These are phyloP conservation scores for Philhelius pedissequus DNA, from an alignment of 2,888 invertebrate genomes.

Conservation along the genomic window DNA sequence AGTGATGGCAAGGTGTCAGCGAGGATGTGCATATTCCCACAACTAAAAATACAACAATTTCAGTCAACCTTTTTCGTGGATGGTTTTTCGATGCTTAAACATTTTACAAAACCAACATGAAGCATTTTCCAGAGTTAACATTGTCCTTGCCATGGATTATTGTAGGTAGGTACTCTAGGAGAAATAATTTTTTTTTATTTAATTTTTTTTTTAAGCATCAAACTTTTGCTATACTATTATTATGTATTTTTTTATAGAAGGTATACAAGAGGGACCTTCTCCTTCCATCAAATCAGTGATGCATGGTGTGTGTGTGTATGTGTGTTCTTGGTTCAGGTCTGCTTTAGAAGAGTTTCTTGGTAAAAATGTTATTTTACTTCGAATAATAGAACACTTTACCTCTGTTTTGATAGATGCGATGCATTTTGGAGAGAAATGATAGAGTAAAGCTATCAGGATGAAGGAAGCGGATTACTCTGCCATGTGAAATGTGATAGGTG, in stretches of 20 bases:
- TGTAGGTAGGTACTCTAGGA: background rate
- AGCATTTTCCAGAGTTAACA: conserved; percentile 45
- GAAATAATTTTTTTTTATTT: no score
- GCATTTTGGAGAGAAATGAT: background rate
- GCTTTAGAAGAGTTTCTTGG: background rate
- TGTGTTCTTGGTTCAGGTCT: background rate
- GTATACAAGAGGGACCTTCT: background rate
- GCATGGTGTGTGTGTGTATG: background rate
- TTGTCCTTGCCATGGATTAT: conserved; percentile 15
- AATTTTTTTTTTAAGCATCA: background rate
- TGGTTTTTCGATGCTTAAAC: conserved; percentile 33
- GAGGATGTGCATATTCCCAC: background rate
- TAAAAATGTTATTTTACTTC: background rate
- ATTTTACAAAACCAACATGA: conserved; percentile 40
- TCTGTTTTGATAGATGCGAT: background rate
- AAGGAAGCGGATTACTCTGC: conserved; percentile 6
- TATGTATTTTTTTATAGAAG: background rate
- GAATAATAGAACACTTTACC: background rate
- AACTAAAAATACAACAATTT: conserved; percentile 33
- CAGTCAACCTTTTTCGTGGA: conserved; percentile 25
- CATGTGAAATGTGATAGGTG: conserved; percentile 23
- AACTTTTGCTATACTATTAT: background rate
- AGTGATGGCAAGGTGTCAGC: conserved; percentile 4
- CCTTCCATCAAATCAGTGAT: conserved; percentile 15
- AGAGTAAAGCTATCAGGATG: conserved; percentile 10